phyloP scores from a whole-genome alignment of 2,888 invertebrate genomes.

The Drosophila fulvimacula region DNA sequence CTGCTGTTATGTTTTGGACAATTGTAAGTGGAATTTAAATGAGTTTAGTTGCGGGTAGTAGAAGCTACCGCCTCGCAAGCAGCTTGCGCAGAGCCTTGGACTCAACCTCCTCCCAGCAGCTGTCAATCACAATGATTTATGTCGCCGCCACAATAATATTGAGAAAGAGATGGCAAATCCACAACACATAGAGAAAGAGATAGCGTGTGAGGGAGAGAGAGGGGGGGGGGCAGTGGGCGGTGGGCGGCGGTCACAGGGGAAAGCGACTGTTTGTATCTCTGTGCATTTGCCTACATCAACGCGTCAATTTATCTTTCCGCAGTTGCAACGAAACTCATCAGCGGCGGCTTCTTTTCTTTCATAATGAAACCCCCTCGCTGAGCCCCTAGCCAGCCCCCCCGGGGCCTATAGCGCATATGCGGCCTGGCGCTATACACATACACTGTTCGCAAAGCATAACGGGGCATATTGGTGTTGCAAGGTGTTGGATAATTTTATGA shows the following conservation, averaged over 20 bases:
- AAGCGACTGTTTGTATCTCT: slow-evolving; percentile 57
- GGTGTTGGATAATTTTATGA: neutral
- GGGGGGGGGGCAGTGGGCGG: neutral
- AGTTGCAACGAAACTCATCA: slow-evolving; percentile 79
- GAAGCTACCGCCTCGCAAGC: slow-evolving; percentile 45
- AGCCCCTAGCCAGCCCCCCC: neutral
- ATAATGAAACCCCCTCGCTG: slow-evolving; percentile 52
- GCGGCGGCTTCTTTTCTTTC: slow-evolving; percentile 76
- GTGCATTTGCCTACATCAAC: slow-evolving; percentile 79
- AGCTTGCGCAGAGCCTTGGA: slow-evolving; percentile 7
- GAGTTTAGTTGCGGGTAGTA: slow-evolving; percentile 74
- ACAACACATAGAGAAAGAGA: slow-evolving; percentile 18
- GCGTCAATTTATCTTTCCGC: slow-evolving; percentile 82
- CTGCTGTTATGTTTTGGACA: slow-evolving; percentile 60
- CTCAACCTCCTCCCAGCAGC: slow-evolving; percentile 62
- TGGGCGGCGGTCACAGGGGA: neutral
- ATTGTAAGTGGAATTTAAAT: slow-evolving; percentile 80
- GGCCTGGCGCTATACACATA: slow-evolving; percentile 50
- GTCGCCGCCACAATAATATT: slow-evolving; percentile 78
- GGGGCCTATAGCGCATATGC: slow-evolving; percentile 7
- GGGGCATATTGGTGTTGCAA: neutral
- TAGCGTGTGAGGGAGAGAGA: slow-evolving; percentile 14
- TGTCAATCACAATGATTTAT: slow-evolving; percentile 85
- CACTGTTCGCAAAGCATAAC: neutral
- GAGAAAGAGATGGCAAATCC: slow-evolving; percentile 16